Percentiles rank a stretch among this genome's conserved stretches.
phyloP scores from a whole-genome alignment of 2,113 vertebrate species.

The Sisor rabdophorus region DNA sequence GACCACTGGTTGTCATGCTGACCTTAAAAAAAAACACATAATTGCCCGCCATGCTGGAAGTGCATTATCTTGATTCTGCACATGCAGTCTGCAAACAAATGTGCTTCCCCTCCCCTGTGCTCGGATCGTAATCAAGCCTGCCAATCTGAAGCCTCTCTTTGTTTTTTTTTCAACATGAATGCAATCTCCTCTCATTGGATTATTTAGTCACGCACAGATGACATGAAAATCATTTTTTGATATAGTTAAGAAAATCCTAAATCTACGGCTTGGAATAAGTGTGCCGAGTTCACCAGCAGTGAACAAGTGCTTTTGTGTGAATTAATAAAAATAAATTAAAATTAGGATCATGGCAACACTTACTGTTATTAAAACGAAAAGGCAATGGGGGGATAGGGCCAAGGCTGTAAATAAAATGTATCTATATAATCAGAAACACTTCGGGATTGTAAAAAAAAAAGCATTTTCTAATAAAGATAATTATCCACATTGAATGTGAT shows the following conservation, averaged over 20 bases:
- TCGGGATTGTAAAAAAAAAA: neutral
- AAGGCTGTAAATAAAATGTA: neutral
- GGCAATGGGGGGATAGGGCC: neutral
- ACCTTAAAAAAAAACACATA: conserved; percentile 33
- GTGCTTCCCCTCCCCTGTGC: neutral
- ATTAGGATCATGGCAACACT: conserved; percentile 8
- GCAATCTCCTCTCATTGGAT: conserved; percentile 34
- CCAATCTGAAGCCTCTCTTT: conserved; percentile 45
- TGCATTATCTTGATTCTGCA: conserved; percentile 46
- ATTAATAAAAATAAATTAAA: conserved; percentile 12
- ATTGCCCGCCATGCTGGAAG: conserved; percentile 32
- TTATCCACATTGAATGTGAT: neutral
- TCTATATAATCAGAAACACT: neutral
- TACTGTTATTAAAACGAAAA: neutral
- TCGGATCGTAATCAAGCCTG: conserved; percentile 44
- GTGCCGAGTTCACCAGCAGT: neutral
- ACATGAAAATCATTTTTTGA: conserved; percentile 23
- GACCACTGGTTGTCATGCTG: conserved; percentile 17
- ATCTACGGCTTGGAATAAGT: conserved; percentile 10
- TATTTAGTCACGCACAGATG: conserved; percentile 19
- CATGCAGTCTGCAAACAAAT: conserved; percentile 45
- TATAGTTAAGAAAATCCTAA: conserved; percentile 19
- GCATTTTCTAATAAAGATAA: neutral
- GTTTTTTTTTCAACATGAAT: conserved; percentile 44
- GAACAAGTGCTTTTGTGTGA: neutral